phyloP scores from a whole-genome alignment of 2,113 vertebrate species.

The Corydoras sp. region DNA sequence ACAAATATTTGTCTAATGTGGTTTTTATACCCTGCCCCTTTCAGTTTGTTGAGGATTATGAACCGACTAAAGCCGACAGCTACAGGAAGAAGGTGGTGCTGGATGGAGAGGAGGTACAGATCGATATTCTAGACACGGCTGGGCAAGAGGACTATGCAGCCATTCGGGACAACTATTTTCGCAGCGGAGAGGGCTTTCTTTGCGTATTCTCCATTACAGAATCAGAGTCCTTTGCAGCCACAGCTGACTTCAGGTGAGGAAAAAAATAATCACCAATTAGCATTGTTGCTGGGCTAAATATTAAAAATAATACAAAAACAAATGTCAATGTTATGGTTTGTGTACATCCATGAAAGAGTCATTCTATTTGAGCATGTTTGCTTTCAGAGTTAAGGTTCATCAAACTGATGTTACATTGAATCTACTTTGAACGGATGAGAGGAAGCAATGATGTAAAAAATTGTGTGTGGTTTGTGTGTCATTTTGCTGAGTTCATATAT shows the following conservation, averaged over 20 bases:
- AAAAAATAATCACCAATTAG: not conserved
- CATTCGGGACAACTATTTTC: slow-evolving; percentile 85
- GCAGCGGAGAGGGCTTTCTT: slow-evolving; percentile 82
- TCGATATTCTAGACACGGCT: slow-evolving; percentile 83
- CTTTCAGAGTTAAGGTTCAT: too few relatives aligned
- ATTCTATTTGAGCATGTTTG: too few relatives aligned
- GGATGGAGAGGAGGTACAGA: slow-evolving; percentile 84
- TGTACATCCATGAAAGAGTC: too few relatives aligned
- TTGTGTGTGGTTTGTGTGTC: too few relatives aligned
- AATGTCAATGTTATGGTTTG: too few relatives aligned
- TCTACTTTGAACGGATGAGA: too few relatives aligned
- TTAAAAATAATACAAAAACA: too few relatives aligned
- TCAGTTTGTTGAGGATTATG: slow-evolving; percentile 86
- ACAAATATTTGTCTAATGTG: too few relatives aligned
- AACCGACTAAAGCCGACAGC: slow-evolving; percentile 85
- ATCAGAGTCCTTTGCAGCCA: slow-evolving; percentile 82
- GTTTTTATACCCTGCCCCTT: not conserved
- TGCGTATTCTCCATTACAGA: slow-evolving; percentile 87
- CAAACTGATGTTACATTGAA: too few relatives aligned
- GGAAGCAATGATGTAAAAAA: too few relatives aligned
- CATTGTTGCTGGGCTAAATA: too few relatives aligned
- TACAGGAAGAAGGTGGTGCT: slow-evolving; percentile 84
- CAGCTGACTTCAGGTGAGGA: slow-evolving; percentile 79
- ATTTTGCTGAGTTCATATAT: too few relatives aligned
- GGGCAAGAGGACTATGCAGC: slow-evolving; percentile 86